Evolutionary conservation across 2,888 invertebrate genomes (phyloP).

Genomic region (Parnassius glacialis): DNA sequence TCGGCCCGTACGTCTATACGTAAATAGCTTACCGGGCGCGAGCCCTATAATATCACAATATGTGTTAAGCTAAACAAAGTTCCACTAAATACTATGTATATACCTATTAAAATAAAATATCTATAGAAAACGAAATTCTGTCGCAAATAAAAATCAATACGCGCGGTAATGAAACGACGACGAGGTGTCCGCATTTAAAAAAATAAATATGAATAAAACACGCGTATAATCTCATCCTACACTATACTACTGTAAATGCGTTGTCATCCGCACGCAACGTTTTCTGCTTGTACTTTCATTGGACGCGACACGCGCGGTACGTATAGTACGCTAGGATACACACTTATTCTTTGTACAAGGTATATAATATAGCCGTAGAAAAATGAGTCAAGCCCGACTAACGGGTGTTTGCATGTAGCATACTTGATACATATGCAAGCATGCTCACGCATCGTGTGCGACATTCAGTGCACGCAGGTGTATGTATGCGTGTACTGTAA

Average conservation of each 20-base stretch:
- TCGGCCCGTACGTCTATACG: conserved; percentile 39
- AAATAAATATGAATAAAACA: conserved; percentile 28
- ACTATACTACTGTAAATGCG: conserved; percentile 35
- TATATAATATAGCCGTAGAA: conserved; percentile 19
- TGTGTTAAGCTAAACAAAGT: conserved; percentile 68
- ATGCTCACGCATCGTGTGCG: conserved; percentile 3
- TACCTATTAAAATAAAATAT: conserved; percentile 48
- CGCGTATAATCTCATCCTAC: conserved; percentile 26
- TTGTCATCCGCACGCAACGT: conserved; percentile 25
- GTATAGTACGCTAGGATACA: conserved; percentile 13
- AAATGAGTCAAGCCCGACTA: not conserved
- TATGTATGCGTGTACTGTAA: not conserved
- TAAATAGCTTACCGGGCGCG: conserved; percentile 68
- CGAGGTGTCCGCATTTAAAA: conserved; percentile 34
- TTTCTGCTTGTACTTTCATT: conserved; percentile 40
- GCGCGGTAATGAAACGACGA: not conserved
- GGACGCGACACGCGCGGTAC: conserved; percentile 10
- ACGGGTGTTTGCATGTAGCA: not conserved
- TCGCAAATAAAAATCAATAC: conserved; percentile 47
- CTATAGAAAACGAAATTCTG: conserved; percentile 59
- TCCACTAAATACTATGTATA: conserved; percentile 61
- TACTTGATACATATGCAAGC: conserved; percentile 3
- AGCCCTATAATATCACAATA: conserved; percentile 76
- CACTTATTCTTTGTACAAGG: conserved; percentile 33
- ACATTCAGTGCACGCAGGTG: not conserved